Percentiles rank a stretch among this genome's conserved stretches.
phyloP scores from a whole-genome alignment of 1,140 invertebrate genomes.

The Dendroctonus ponderosae region DNA sequence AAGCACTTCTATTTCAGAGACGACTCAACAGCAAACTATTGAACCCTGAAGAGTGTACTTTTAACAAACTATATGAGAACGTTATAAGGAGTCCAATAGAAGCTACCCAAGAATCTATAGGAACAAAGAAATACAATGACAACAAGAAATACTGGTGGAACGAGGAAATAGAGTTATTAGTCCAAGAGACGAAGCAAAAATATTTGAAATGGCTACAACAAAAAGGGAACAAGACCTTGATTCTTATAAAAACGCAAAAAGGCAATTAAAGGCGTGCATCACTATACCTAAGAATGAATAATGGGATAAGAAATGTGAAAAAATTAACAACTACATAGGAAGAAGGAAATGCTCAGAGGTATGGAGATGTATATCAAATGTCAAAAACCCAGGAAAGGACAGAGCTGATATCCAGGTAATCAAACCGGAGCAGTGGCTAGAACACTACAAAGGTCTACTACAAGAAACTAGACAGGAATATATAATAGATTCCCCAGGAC shows the following conservation, averaged over 20 bases:
- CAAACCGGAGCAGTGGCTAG: background rate
- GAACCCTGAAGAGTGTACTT: too few relatives aligned
- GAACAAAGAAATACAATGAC: too few relatives aligned
- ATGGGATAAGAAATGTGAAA: background rate
- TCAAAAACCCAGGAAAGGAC: conserved; percentile 1
- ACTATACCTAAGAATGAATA: background rate
- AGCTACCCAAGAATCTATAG: too few relatives aligned
- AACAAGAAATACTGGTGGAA: too few relatives aligned
- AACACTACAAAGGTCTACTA: background rate
- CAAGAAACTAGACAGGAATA: conserved; percentile 3
- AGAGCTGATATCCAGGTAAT: conserved; percentile 1
- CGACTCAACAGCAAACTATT: too few relatives aligned
- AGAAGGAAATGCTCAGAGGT: conserved; percentile 1
- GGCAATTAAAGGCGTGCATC: background rate
- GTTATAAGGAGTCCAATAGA: too few relatives aligned
- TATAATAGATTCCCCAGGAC: background rate
- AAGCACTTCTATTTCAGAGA: too few relatives aligned
- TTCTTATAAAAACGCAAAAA: background rate
- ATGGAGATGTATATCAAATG: background rate
- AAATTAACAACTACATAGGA: background rate
- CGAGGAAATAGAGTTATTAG: too few relatives aligned
- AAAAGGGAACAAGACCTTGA: too few relatives aligned
- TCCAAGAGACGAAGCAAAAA: too few relatives aligned
- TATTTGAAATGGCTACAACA: too few relatives aligned
- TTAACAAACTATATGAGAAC: too few relatives aligned